phyloP scores from a whole-genome alignment of 2,797 vertebrate genomes.

The Esox lucius region DNA sequence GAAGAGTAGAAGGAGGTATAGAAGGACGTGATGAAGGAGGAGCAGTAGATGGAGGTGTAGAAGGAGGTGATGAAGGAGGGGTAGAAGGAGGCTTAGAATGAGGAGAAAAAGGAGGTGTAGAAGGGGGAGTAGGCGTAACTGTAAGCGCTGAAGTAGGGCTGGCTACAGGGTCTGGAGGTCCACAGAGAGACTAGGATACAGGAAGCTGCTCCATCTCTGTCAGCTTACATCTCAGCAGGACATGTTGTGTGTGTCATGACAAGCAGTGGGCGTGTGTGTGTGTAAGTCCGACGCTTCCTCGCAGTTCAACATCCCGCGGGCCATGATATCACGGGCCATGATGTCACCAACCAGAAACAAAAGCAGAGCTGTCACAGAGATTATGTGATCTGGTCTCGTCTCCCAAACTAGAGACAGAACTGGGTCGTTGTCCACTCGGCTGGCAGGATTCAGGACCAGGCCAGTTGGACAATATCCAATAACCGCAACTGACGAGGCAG shows the following conservation, averaged over 20 bases:
- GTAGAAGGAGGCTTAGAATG: background rate
- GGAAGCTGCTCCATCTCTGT: slow-evolving; percentile 39
- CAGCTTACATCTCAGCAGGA: too few species aligned
- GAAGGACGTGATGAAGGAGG: too few species aligned
- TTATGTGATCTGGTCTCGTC: background rate
- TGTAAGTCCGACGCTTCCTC: slow-evolving; percentile 12
- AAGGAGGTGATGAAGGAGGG: background rate
- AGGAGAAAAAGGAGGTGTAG: background rate
- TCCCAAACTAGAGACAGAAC: slow-evolving; percentile 37
- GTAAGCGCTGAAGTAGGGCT: too few species aligned
- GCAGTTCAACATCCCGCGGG: slow-evolving; percentile 11
- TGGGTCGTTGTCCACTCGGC: slow-evolving; percentile 37
- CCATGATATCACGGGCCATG: slow-evolving; percentile 61
- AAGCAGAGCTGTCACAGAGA: background rate
- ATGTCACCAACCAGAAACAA: slow-evolving; percentile 48
- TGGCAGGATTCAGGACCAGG: slow-evolving; percentile 43
- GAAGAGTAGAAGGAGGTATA: too few species aligned
- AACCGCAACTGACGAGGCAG: slow-evolving; percentile 24
- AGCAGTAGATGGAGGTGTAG: too few species aligned
- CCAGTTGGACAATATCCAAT: slow-evolving; percentile 40
- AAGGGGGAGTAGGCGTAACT: too few species aligned
- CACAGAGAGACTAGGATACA: slow-evolving; percentile 7
- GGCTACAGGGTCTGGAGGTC: too few species aligned
- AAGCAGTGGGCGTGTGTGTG: background rate
- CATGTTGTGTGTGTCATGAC: too few species aligned